Base-by-base conservation (phyloP, 2,888 invertebrate genomes). In the Agrochola litura region DNA sequence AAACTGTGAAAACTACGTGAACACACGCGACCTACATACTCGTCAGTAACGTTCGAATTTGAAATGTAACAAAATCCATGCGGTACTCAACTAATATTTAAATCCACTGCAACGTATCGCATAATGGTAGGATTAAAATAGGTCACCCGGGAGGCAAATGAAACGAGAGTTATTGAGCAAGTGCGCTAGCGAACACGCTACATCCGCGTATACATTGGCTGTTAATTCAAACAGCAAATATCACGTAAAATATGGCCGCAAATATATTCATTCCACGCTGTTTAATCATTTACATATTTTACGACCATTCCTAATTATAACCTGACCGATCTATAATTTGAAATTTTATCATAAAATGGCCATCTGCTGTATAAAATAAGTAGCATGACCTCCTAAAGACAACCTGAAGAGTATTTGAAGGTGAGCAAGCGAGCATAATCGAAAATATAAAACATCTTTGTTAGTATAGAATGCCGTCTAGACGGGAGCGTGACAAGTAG, bases 141-240 rank as follows among this genome's bases (percentile, higher is more conserved):
- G 93, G 93, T 92, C 93, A 92, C 85, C 87, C 89, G 87, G 90
- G 92, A 90, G 90, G 86, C 86, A 89, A 90, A 90, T 90, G 89
- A 91, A 91, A 84, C 87, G 78, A 85, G 87, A 88, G 65, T 84
- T 87, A 89, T 84, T 89, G 88, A 90, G 88, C 88, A 82, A 88
- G 85, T 85, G 85, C 86, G 82, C 83, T 80, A 79, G 81, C 76
- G 84, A 81, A 81, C 86, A 84, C 87, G 64, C 79, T 84, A 88
- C 89, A 90, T 91, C 88, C 89, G 90, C 85, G 83, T 89, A 89
- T 84, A 89, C 85, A 86, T 88, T 83, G 85, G 84, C 74, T 78
- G 76, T 79, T 82, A 84, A 87, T 88, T 86, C 86, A 85, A 89
- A 89, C 83, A 88, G 85, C 82, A 89, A 89, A 87, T 84, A 82